Conservation (phyloP, 2,113 vertebrate species). For the Actinemys pallida region DNA sequence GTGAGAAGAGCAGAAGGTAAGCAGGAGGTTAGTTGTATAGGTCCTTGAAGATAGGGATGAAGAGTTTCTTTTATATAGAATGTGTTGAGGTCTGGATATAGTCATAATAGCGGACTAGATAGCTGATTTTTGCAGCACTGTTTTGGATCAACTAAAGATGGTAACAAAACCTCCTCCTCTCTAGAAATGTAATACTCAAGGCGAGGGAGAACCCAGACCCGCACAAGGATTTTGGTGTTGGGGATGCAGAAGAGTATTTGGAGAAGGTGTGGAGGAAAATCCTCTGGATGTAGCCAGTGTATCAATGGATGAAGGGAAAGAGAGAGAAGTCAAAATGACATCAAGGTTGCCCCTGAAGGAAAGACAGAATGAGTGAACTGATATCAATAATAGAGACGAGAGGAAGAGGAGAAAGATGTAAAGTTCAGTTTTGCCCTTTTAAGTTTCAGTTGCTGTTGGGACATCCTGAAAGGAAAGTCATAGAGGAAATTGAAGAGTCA, state of each 20-base stretch:
- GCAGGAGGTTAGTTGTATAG: neutral
- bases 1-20: neutral
- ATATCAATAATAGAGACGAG: neutral
- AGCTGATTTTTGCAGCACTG: neutral
- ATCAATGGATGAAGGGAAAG: neutral
- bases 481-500: neutral
- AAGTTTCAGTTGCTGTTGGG: neutral
- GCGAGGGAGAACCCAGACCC: neutral
- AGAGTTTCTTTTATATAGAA: accelerated
- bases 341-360: neutral
- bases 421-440: neutral
- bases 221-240: neutral
- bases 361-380: neutral
- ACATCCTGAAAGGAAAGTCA: neutral
- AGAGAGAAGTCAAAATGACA: neutral
- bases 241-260: neutral
- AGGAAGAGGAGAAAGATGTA: neutral
- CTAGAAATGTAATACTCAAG: neutral
- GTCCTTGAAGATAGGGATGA: neutral
- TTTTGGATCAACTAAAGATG: neutral
- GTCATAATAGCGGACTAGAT: neutral
- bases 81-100: neutral
- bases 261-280: neutral
- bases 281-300: accelerated
- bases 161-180: neutral